Base-by-base conservation (phyloP, 2,888 invertebrate species). In the Aphrophora alni region DNA sequence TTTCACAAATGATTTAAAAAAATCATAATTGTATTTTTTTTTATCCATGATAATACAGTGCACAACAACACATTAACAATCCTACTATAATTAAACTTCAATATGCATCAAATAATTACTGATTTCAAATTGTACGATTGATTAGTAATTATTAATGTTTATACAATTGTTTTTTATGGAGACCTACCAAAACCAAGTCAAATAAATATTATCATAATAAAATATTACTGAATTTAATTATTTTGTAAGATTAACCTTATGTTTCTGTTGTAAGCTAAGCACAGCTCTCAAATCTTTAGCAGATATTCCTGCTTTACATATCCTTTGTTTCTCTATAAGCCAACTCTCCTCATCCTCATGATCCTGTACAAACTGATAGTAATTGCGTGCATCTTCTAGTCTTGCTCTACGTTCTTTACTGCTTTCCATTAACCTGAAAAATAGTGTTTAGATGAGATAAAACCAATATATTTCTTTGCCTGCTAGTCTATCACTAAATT, bases 331-430 rank as follows among this genome's bases (percentile, higher is more conserved):
- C 87, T 99, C 99, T 0, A 95, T 93, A 78, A 99, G 91, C 98
- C 99, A 99, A 0, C 96, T 94, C 89, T 98, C 98, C 88, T 99
- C 99, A 86, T 99, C 99, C 86, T 99, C 98, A 85, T 97, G 95
- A 87, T 99, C 98, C 88, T 98, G 97, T 81, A 98, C 90, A 89
- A 99, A 98, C 89, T 98, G 97, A 89, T 95, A 98, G 86, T 97
- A 95, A 87, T 96, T 95, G 81, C 97, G 91, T 0, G 98, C 97
- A 86, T 98, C 97, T 88, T 98, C 98, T 17, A 99, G 89, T 17
- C 95, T 91, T 0, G 93, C 93, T 83, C 97, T 94, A 8, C 98
- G 92, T 85, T 93, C 93, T 78, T 94, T 93, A 69, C 94, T 94
- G 51, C 93, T 92, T 72, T 93, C 92, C 17, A 92, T 90, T 81